A percentile compares a stretch with the other conserved stretches of the same genome.
Evolutionary conservation across 2,888 invertebrate genomes (phyloP).

Genomic region (Eupelmus urozonus): DNA sequence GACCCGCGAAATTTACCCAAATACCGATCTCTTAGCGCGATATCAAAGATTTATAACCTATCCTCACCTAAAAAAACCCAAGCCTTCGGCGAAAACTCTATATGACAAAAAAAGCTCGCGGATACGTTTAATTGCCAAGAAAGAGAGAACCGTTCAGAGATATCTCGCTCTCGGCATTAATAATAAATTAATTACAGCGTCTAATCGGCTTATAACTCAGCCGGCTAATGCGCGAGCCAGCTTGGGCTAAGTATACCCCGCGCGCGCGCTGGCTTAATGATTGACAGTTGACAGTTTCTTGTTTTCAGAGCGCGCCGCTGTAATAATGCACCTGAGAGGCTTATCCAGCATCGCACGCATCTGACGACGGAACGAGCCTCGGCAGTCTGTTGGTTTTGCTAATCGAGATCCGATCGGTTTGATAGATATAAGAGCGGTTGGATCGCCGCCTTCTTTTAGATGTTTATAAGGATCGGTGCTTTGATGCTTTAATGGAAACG

Average conservation of each 20-base stretch:
- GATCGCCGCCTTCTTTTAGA: neutral
- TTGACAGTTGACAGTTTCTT: conserved; percentile 60
- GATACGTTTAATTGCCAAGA: conserved; percentile 14
- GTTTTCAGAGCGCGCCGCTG: conserved; percentile 33
- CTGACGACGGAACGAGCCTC: conserved; percentile 28
- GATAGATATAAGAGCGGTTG: conserved; percentile 30
- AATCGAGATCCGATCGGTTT: conserved; percentile 64
- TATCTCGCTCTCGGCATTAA: conserved; percentile 44
- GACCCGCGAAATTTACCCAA: too few species aligned
- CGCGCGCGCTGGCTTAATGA: conserved; percentile 34
- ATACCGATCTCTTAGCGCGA: neutral
- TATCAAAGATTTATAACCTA: neutral
- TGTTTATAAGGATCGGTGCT: neutral
- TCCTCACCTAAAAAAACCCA: too few species aligned
- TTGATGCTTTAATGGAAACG: too few species aligned
- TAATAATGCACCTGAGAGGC: conserved; percentile 12
- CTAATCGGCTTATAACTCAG: conserved; percentile 53
- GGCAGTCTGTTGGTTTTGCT: conserved; percentile 60
- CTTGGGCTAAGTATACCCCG: conserved; percentile 2
- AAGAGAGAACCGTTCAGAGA: neutral
- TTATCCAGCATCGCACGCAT: conserved; percentile 44
- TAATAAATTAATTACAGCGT: conserved; percentile 54
- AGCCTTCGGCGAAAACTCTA: too few species aligned
- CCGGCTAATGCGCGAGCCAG: conserved; percentile 15
- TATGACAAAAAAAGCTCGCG: too few species aligned